Conservation (phyloP, 2,113 vertebrate species). For the Dryoscopus gambensis region DNA sequence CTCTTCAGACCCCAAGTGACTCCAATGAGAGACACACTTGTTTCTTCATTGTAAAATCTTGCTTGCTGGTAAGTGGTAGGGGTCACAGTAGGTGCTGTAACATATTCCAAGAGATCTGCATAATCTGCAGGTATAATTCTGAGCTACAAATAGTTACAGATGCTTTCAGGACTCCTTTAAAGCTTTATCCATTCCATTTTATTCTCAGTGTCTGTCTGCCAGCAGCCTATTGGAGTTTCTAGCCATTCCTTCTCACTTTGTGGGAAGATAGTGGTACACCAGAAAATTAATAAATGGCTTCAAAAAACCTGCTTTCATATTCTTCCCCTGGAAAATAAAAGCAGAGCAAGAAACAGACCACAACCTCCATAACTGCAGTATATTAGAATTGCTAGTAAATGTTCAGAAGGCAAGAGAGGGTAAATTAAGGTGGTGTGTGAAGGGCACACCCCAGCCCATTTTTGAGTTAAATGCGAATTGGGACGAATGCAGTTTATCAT, state of each 20-base stretch:
- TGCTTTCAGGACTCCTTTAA: background rate
- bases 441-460: background rate
- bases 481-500: background rate
- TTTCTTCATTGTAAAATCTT: background rate
- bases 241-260: background rate
- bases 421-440: background rate
- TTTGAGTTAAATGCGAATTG: background rate
- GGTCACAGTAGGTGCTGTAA: background rate
- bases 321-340: conserved; percentile 25
- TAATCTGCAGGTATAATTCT: background rate
- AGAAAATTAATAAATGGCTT: conserved; percentile 35
- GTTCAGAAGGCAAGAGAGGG: background rate
- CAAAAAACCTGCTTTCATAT: background rate
- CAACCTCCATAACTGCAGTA: background rate
- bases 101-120: background rate
- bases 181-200: conserved; percentile 13
- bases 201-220: background rate
- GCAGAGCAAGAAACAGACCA: background rate
- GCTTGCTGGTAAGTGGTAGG: background rate
- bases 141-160: background rate
- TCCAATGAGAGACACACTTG: background rate
- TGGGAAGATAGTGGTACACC: background rate
- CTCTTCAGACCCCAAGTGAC: background rate
- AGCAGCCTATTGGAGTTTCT: background rate
- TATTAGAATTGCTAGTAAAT: background rate